Evolutionary conservation across 2,888 invertebrate species (phyloP), one percentile per base, ranked within the genome.

Genomic region (Volucella inanis): DNA sequence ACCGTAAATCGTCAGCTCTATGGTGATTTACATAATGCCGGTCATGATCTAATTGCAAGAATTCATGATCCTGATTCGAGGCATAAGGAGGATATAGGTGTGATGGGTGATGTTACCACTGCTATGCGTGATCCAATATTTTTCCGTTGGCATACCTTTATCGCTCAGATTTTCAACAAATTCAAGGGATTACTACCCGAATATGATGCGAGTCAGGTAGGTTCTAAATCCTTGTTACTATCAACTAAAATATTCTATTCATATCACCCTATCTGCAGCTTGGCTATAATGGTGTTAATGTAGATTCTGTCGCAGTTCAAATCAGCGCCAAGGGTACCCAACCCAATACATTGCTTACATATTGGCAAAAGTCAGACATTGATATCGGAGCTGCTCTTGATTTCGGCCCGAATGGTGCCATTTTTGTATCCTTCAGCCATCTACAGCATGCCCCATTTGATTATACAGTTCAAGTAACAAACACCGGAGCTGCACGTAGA

Each of bases 101-200:
- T 95, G 3, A 95, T 96, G 92, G 96, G 95, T 2, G 96, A 96
- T 88, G 94, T 95, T 9, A 94, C 95, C 0, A 96, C 95, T 0
- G 95, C 96, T 1, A 96, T 96, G 95, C 93, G 96, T 54, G 96
- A 96, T 90, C 96, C 96, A 0, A 93, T 95, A 85, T 96, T 96
- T 93, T 96, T 95, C 93, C 94, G 96, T 89, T 96, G 95, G 95
- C 96, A 96, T 89, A 94, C 94, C 1, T 95, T 94, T 90, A 93
- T 96, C 50, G 95, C 96, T 87, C 94, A 95, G 87, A 91, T 95
- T 47, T 96, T 95, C 93, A 94, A 94, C 87, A 94, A 93, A 83
- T 94, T 94, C 90, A 96, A 96, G 90, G 92, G 92, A 52, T 93
- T 93, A 4, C 89, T 95, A n/a, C 93, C 93, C 2, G 91, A 93